These are phyloP conservation scores for Cyanoramphus novaezelandiae DNA, from an alignment of 2,113 vertebrate genomes.

Conservation along the genomic window DNA sequence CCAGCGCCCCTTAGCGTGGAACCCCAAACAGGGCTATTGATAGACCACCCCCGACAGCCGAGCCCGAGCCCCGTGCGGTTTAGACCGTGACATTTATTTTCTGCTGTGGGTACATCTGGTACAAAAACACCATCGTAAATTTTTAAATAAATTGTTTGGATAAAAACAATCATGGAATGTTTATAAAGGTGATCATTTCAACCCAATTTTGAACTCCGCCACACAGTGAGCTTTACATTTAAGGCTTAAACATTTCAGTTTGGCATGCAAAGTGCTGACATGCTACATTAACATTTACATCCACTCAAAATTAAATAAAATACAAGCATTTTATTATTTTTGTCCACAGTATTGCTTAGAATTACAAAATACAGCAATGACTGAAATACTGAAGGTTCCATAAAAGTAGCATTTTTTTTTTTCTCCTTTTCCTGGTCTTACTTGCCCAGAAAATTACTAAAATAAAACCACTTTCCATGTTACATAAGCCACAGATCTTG, in stretches of 20 bases:
- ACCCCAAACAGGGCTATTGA: accelerated
- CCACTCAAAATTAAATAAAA: slow-evolving; percentile 41
- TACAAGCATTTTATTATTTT: slow-evolving; percentile 36
- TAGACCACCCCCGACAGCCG: not conserved
- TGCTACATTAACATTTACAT: not conserved
- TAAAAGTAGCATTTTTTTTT: slow-evolving; percentile 34
- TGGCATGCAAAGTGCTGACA: not conserved
- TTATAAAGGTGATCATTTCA: not conserved
- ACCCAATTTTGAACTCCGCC: not conserved
- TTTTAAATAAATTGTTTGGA: not conserved
- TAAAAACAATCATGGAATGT: not conserved
- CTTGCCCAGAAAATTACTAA: slow-evolving; percentile 16
- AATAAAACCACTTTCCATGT: not conserved
- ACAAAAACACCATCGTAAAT: not conserved
- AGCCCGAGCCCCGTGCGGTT: not conserved
- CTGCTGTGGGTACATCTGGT: not conserved
- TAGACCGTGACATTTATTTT: slow-evolving; percentile 39
- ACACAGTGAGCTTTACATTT: not conserved
- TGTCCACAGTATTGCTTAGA: slow-evolving; percentile 43
- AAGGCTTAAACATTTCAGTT: slow-evolving; percentile 20
- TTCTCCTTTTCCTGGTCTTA: not conserved
- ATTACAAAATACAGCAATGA: slow-evolving; percentile 57
- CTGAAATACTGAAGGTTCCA: slow-evolving; percentile 59
- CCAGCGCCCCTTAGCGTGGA: no score
- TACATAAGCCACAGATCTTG: not conserved